A percentile compares a stretch with the other conserved stretches of the same genome.
Evolutionary conservation across 2,113 vertebrate species (phyloP).

Genomic region (Lynx canadensis): DNA sequence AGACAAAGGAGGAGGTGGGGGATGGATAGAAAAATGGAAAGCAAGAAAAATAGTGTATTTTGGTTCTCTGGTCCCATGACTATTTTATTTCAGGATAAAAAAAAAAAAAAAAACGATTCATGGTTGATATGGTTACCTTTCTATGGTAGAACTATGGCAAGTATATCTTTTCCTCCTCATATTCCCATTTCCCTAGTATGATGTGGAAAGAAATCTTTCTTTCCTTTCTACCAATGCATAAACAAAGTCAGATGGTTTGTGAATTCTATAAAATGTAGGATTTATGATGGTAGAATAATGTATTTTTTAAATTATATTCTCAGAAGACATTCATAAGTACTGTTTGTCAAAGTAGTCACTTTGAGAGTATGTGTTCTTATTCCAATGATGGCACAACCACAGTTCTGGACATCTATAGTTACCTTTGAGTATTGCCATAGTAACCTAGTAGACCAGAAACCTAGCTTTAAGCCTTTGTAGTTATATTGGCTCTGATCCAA

Average conservation of each 20-base stretch:
- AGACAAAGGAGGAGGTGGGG: neutral
- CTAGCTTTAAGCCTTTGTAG: neutral
- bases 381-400: neutral
- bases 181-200: neutral
- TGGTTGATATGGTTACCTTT: neutral
- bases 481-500: conserved; percentile 1
- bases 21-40: neutral
- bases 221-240: neutral
- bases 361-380: neutral
- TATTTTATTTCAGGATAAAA: conserved; percentile 12
- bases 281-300: neutral
- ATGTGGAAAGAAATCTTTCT: neutral
- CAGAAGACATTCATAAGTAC: neutral
- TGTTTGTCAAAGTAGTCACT: neutral
- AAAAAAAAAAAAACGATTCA: neutral
- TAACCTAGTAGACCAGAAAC: neutral
- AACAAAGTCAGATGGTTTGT: neutral
- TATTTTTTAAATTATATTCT: neutral
- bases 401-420: neutral
- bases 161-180: neutral
- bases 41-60: neutral
- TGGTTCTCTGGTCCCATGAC: neutral
- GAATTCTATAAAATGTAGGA: neutral
- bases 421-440: neutral
- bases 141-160: neutral